Conservation (phyloP, 2,888 invertebrate genomes). For the Agrenia bidenticulata region DNA sequence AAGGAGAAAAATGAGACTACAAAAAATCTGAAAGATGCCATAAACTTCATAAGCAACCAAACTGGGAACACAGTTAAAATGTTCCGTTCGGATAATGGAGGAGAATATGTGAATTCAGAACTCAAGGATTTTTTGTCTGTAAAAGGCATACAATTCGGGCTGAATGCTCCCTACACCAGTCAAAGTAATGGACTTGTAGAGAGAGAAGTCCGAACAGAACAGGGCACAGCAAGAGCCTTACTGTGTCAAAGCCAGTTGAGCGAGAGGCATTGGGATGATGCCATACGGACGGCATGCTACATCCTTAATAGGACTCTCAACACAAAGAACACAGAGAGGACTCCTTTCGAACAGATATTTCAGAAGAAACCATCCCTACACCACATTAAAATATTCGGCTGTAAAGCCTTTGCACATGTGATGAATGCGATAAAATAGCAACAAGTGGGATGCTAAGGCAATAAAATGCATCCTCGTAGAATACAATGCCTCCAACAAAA, state of each 20-base stretch:
- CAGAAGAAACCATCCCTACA: conserved; percentile 47
- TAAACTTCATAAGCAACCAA: conserved; percentile 21
- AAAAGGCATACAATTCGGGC: conserved; percentile 22
- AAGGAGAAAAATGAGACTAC: conserved; percentile 19
- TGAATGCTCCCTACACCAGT: conserved; percentile 23
- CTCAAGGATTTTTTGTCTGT: conserved; percentile 15
- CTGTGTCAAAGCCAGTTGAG: conserved; percentile 52
- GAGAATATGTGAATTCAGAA: conserved; percentile 17
- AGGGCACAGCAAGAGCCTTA: conserved; percentile 53
- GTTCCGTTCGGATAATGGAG: conserved; percentile 30
- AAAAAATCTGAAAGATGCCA: conserved; percentile 16
- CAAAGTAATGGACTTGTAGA: conserved; percentile 31
- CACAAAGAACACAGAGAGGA: conserved; percentile 28
- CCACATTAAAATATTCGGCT: conserved; percentile 52
- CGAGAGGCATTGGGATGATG: conserved; percentile 55
- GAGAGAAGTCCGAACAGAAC: conserved; percentile 28
- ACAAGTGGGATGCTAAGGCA: conserved; percentile 26
- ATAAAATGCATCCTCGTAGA: conserved; percentile 38
- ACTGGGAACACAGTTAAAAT: conserved; percentile 21
- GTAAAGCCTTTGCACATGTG: conserved; percentile 28
- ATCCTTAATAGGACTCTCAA: conserved; percentile 53
- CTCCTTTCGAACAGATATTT: conserved; percentile 51
- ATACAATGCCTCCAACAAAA: conserved; percentile 48
- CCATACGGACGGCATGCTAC: conserved; percentile 55
- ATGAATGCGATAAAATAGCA: conserved; percentile 4